Percentiles rank a stretch among this genome's conserved stretches.
Conservation (phyloP, 2,113 vertebrate genomes). For the Eclectus roratus region DNA sequence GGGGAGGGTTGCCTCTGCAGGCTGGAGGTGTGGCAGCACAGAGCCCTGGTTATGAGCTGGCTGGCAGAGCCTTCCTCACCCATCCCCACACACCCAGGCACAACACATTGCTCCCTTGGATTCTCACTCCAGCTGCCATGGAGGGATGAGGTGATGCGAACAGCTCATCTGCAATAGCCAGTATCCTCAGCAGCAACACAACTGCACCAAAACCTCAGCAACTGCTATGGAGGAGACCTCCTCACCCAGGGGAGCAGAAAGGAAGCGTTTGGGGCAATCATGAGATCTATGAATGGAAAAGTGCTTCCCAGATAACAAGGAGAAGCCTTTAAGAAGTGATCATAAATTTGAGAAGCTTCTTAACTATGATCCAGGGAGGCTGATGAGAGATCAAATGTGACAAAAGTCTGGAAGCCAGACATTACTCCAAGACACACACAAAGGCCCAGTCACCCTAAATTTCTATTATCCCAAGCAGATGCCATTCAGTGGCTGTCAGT, state of each 20-base stretch:
- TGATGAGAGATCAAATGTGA: background rate
- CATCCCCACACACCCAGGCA: background rate
- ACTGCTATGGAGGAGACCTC: background rate
- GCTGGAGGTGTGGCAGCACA: background rate
- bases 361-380: background rate
- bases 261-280: background rate
- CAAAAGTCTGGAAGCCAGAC: background rate
- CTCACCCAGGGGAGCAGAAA: background rate
- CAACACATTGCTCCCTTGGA: background rate
- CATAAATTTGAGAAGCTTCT: background rate
- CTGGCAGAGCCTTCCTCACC: background rate
- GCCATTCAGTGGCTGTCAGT: background rate
- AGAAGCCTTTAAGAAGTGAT: background rate
- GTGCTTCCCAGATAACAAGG: background rate
- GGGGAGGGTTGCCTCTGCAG: background rate
- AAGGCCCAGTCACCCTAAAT: background rate
- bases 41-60: background rate
- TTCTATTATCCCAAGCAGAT: background rate
- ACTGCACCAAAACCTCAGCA: background rate
- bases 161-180: background rate
- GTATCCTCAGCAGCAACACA: background rate
- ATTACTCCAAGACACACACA: background rate
- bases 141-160: background rate
- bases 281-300: background rate
- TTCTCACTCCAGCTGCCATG: background rate